A percentile compares a stretch with the other conserved stretches of the same genome.
Conservation (phyloP, 2,888 invertebrate species). For the Unio pictorum region DNA sequence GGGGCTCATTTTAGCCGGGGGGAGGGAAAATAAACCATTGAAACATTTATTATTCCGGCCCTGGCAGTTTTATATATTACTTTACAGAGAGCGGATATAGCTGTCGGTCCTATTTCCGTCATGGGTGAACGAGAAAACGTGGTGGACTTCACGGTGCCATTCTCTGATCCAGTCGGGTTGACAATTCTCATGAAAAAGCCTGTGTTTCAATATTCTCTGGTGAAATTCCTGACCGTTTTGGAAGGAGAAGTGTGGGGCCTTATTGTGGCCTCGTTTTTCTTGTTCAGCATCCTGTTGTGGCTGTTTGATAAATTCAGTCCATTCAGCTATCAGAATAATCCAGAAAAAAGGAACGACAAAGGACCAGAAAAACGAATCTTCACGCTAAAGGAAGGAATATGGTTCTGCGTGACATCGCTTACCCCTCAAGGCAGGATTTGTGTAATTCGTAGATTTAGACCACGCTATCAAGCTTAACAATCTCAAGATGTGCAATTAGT, state of each 20-base stretch:
- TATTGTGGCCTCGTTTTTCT: constrained; percentile 76
- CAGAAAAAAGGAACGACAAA: constrained; percentile 81
- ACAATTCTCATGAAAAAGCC: constrained; percentile 96
- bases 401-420: constrained; percentile 99
- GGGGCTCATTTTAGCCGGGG: neutral
- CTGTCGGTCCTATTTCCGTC: constrained; percentile 92
- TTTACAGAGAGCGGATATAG: constrained; percentile 87
- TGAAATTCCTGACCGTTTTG: constrained; percentile 95
- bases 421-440: constrained; percentile 81
- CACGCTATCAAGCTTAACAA: too few species aligned
- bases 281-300: constrained; percentile 86
- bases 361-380: constrained; percentile 89
- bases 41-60: neutral
- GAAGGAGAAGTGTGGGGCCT: constrained; percentile 98
- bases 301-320: constrained; percentile 97
- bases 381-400: constrained; percentile 94
- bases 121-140: constrained; percentile 93
- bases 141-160: constrained; percentile 98
- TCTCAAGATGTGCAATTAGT: too few species aligned
- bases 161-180: constrained; percentile 97
- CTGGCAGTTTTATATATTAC: neutral
- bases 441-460: too few species aligned
- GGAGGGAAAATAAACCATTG: neutral
- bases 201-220: constrained; percentile 90
- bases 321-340: constrained; percentile 84